Percentiles rank a stretch among this genome's conserved stretches.
Conservation (phyloP, 2,113 vertebrate species). For the Lasiurus cinereus region DNA sequence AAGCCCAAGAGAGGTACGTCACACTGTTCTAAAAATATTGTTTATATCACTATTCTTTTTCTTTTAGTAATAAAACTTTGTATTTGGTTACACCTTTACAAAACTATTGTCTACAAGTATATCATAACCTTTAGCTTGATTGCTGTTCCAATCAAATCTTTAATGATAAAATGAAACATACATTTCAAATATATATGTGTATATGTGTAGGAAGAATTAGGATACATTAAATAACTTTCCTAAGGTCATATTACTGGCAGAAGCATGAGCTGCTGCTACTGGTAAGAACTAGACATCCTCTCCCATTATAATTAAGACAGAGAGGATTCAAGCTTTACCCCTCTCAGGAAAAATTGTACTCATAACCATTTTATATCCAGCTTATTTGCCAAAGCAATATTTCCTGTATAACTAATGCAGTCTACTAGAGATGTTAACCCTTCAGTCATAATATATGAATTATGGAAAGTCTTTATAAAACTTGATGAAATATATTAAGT, state of each 20-base stretch:
- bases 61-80: neutral
- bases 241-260: too few relatives aligned
- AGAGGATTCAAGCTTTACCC: neutral
- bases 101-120: neutral
- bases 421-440: neutral
- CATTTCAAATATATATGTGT: neutral
- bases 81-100: neutral
- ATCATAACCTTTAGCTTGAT: neutral
- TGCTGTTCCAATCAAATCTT: neutral
- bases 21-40: neutral
- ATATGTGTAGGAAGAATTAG: neutral
- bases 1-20: neutral
- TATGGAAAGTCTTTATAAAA: neutral
- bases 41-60: neutral
- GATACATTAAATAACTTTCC: neutral
- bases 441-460: conserved; percentile 17
- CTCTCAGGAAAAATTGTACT: neutral
- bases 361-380: conserved; percentile 6
- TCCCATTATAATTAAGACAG: neutral
- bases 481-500: conserved; percentile 20
- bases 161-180: neutral
- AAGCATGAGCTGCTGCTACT: neutral
- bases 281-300: neutral
- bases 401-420: neutral
- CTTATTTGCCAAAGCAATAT: conserved; percentile 5